Percentiles rank a stretch among this genome's conserved stretches.
Evolutionary conservation across 2,113 vertebrate genomes (phyloP).

Genomic region (Tonatia bakeri): DNA sequence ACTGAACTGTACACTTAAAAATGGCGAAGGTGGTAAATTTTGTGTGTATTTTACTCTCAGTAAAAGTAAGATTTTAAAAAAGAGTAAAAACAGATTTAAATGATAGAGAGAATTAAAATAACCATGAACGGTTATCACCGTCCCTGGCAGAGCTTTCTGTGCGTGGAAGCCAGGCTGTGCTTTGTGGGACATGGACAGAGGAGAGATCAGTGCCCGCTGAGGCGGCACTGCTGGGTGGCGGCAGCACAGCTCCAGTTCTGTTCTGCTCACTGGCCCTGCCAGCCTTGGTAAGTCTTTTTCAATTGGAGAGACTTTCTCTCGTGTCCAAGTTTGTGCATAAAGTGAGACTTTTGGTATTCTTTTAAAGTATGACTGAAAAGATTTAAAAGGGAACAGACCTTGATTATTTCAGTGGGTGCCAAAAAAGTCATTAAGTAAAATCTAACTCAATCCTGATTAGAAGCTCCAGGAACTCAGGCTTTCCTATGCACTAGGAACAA

Average conservation of each 20-base stretch:
- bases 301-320: not conserved
- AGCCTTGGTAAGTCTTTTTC: not conserved
- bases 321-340: not conserved
- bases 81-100: not conserved
- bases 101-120: not conserved
- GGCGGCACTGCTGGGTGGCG: not conserved
- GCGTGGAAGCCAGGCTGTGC: not conserved
- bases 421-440: constrained; percentile 6
- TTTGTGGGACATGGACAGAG: not conserved
- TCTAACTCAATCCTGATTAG: not conserved
- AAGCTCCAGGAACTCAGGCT: not conserved
- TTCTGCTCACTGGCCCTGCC: not conserved
- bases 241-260: not conserved
- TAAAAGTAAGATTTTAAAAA: constrained; percentile 6
- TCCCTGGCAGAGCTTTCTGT: not conserved
- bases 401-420: not conserved
- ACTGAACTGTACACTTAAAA: not conserved
- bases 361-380: not conserved
- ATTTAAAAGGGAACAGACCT: not conserved
- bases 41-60: not conserved
- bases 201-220: not conserved
- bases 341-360: not conserved
- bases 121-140: no score
- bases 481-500: not conserved
- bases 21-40: not conserved